These are phyloP conservation scores for Saccostrea glomerata DNA, from an alignment of 1,140 invertebrate species.

Conservation along the genomic window DNA sequence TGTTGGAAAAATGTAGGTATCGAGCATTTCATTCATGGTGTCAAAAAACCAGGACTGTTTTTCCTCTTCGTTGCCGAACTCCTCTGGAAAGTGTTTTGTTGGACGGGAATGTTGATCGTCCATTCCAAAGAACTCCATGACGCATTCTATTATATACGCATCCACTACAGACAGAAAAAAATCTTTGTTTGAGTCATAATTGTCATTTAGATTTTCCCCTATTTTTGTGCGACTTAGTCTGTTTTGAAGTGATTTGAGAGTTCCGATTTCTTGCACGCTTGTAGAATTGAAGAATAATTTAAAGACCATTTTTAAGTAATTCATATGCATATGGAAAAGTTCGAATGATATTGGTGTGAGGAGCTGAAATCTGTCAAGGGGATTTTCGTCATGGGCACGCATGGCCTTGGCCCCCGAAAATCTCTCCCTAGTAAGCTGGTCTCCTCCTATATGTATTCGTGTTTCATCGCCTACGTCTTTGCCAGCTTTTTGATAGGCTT, in stretches of 20 bases:
- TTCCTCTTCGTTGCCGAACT: constrained; percentile 32
- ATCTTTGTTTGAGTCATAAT: constrained; percentile 53
- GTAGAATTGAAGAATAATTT: constrained; percentile 46
- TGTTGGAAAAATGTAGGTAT: not conserved
- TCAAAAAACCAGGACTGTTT: constrained; percentile 35
- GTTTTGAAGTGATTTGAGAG: constrained; percentile 41
- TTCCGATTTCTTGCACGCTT: constrained; percentile 44
- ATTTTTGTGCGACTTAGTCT: constrained; percentile 51
- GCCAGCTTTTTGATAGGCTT: constrained; percentile 23
- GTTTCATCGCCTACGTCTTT: not conserved
- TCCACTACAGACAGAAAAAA: constrained; percentile 54
- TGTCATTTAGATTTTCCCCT: constrained; percentile 52
- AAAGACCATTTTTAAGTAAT: constrained; percentile 46
- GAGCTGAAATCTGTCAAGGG: constrained; percentile 37
- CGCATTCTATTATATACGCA: constrained; percentile 48
- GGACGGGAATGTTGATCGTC: not conserved
- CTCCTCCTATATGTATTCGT: constrained; percentile 51
- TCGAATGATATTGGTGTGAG: constrained; percentile 59
- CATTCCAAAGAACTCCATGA: constrained; percentile 47
- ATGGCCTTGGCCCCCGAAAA: constrained; percentile 59
- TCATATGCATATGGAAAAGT: constrained; percentile 58
- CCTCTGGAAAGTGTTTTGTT: constrained; percentile 37
- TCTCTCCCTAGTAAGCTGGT: constrained; percentile 51
- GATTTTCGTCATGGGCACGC: constrained; percentile 41
- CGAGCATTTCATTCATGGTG: constrained; percentile 1